Evolutionary conservation across 2,797 vertebrate species (phyloP), one percentile per base, ranked within the genome.

Genomic region (Amniataba percoides): DNA sequence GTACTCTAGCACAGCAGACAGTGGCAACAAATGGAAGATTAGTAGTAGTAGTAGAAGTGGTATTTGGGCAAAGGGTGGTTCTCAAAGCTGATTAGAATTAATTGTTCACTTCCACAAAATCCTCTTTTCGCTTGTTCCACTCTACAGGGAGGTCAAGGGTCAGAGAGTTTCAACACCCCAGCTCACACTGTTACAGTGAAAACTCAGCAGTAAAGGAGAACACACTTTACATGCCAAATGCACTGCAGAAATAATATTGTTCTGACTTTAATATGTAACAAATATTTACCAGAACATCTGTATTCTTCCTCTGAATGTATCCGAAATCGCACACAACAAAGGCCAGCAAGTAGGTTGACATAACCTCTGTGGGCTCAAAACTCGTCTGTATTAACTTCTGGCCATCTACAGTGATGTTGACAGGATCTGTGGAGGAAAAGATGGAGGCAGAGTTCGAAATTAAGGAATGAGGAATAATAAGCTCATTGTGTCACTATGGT

Each of bases 341-440:
- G 42, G 97, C 98, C 88, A 98, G 89, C 64, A 99, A 88, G 89
- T 99, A 99, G 0, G 97, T 97, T 51, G 98, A 99, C 97, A 99
- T 99, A 18, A 58, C 92, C 72, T 96, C 94, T 0, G 97, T 97
- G 61, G 94, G 88, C 0, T 88, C 0, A n/a, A 97, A 99, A 4
- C 63, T 70, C 0, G 96, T 97, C 83, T 74, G 0, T 0, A 0
- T 86, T 81, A 96, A 93, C 0, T 0, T 0, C 1, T 27, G 0
- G 0, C 63, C 83, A 0, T 71, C 2, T 0, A 88, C 3, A 0
- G 1, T 4, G 59, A 89, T 1, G 42, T 71, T 21, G 9, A 4
- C 0, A 7, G 43, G 74, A 0, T 1, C 96, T 97, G 82, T 13
- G 66, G 58, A 63, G 39, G 45, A 48, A 42, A 66, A 62, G 45